phyloP scores from a whole-genome alignment of 2,888 invertebrate genomes.

The Cinara cedri region DNA sequence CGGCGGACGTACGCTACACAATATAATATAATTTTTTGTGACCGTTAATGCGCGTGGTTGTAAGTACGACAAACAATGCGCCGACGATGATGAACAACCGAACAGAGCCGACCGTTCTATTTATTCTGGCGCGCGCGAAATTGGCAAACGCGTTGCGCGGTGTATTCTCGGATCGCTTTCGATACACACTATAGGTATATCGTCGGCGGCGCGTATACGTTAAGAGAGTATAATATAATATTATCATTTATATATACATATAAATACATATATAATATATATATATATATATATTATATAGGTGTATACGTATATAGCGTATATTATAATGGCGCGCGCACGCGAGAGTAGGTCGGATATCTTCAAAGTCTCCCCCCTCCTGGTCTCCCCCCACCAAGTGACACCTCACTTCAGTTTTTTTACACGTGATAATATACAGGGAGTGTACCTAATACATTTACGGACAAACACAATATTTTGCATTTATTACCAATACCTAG shows the following conservation, averaged over 20 bases:
- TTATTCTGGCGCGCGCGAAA: conserved; percentile 1
- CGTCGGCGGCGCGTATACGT: conserved; percentile 1
- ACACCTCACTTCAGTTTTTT: neutral
- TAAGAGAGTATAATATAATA: no score
- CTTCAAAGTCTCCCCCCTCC: neutral
- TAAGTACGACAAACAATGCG: neutral
- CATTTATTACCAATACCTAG: no score
- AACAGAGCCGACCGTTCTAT: neutral
- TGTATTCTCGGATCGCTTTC: neutral
- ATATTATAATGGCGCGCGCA: conserved; percentile 1
- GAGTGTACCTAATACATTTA: no score
- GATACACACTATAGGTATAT: neutral
- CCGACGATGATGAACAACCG: no score
- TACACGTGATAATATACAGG: neutral
- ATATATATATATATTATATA: no score
- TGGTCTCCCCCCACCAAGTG: neutral
- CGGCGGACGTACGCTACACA: no score
- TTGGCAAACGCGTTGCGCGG: neutral
- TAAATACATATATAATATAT: neutral
- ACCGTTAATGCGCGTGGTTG: neutral
- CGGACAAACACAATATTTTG: no score
- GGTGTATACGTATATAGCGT: neutral
- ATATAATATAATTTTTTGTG: no score
- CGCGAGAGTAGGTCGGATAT: conserved; percentile 39
- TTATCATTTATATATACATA: no score